Base-by-base conservation (phyloP, 2,888 invertebrate genomes). In the Cancer borealis region DNA sequence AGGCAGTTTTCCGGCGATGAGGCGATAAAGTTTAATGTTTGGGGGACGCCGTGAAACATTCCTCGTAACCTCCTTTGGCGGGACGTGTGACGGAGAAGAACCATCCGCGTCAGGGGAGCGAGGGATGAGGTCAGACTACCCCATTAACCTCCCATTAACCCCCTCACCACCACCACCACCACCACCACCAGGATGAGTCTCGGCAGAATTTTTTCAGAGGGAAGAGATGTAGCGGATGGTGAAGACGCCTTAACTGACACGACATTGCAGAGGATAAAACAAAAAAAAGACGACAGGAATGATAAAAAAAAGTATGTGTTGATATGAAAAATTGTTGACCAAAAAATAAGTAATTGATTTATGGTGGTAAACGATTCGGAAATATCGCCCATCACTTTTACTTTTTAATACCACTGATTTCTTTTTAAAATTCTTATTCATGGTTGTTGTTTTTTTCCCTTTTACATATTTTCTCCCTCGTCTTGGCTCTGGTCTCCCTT, bases 21-120 rank as follows among this genome's bases (percentile, higher is more conserved):
- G 79, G 79, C 79, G 79, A 79, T 79, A 79, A 79, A 79, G 79
- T 79, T 79, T 79, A 79, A 79, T 79, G 79, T 79, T 79, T 79
- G 79, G 79, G 79, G 79, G 30, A 0, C 79, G 79, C 79, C 79
- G 79, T 79, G 79, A 79, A 79, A 30, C 79, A 79, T 79, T 30
- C 30, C 79, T 79, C 79, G 79, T 79, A 79, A 79, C 79, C 79
- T 79, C 79, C 30, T 79, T 79, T 79, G 79, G 79, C 79, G 79
- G 79, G 79, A 79, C 30, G 79, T 79, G 79, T 79, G 79, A 79
- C 79, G 79, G 79, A 30, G 79, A 30, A 30, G 30, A 79, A 79
- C 14, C 79, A 79, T 30, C 79, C 1, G 66, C 30, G 30, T 30
- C 30, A 10, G 30, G 79, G 79, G 79, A 79, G 30, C 30, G 79